phyloP scores from a whole-genome alignment of 2,797 vertebrate genomes.

The Tenualosa thibaudeaui region DNA sequence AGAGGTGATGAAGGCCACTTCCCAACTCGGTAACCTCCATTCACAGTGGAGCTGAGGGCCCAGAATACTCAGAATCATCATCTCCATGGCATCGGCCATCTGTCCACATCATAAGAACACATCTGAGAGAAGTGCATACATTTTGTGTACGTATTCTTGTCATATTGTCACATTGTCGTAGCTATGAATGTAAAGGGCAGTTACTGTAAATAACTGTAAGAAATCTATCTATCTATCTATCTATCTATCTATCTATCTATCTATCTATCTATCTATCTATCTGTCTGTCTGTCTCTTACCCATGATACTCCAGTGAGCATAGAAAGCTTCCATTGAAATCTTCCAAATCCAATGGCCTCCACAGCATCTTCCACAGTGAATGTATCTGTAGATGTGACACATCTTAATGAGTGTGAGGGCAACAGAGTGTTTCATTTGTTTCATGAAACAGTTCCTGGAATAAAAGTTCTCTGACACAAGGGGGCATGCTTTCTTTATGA shows the following conservation, averaged over 20 bases:
- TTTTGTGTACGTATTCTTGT: background rate
- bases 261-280: no score
- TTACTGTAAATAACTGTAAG: no score
- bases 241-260: no score
- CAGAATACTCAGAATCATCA: slow-evolving; percentile 91
- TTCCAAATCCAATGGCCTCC: slow-evolving; percentile 88
- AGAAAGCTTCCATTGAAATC: slow-evolving; percentile 88
- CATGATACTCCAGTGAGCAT: slow-evolving; percentile 84
- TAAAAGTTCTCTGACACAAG: background rate
- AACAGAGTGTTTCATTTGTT: no score
- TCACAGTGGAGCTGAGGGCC: slow-evolving; percentile 89
- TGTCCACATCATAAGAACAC: slow-evolving; percentile 53
- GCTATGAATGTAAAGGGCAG: no score
- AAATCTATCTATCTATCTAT: no score
- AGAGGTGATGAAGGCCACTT: slow-evolving; percentile 87
- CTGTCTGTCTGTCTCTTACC: slow-evolving; percentile 69
- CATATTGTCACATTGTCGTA: no score
- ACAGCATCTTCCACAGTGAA: slow-evolving; percentile 88
- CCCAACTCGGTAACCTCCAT: slow-evolving; percentile 84
- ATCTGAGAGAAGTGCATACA: background rate
- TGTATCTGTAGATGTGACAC: slow-evolving; percentile 70
- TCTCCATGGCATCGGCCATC: slow-evolving; percentile 91
- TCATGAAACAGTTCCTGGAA: background rate
- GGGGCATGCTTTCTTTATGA: background rate
- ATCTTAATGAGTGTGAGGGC: background rate